phyloP scores from a whole-genome alignment of 1,140 invertebrate genomes.

The Asobara japonica region DNA sequence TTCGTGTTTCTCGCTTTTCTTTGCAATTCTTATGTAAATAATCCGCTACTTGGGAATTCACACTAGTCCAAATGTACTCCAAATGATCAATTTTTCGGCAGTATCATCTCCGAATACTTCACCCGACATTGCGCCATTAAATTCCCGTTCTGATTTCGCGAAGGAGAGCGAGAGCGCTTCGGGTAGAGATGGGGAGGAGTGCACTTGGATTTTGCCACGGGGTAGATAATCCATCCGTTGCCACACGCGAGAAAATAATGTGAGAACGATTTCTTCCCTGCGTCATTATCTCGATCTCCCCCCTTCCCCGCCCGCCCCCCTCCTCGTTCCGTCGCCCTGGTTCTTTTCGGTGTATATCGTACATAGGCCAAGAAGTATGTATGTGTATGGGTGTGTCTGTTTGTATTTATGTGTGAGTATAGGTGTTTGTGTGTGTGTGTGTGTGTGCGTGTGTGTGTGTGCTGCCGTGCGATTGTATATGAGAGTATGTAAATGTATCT shows the following conservation, averaged over 20 bases:
- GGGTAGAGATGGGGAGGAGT: not conserved
- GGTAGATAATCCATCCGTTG: conserved; percentile 39
- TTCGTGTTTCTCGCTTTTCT: too few species aligned
- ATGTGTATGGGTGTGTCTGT: not conserved
- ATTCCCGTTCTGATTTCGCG: conserved; percentile 24
- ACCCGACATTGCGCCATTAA: too few species aligned
- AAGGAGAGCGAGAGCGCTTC: not conserved
- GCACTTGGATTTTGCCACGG: conserved; percentile 27
- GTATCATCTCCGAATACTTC: not conserved
- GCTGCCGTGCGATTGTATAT: not conserved
- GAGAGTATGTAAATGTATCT: too few species aligned
- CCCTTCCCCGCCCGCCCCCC: conserved; percentile 4
- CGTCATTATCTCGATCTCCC: conserved; percentile 41
- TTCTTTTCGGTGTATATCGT: not conserved
- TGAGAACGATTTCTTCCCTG: conserved; percentile 41
- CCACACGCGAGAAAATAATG: conserved; percentile 43
- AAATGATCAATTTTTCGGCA: too few species aligned
- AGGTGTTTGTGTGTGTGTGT: not conserved
- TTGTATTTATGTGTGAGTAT: too few species aligned
- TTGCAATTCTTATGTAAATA: not conserved
- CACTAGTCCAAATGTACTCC: too few species aligned
- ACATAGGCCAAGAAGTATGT: not conserved
- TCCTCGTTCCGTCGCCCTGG: not conserved
- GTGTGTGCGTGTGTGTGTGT: conserved; percentile 1
- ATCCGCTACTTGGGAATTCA: too few species aligned